A percentile compares a stretch with the other conserved stretches of the same genome.
These are phyloP conservation scores for Caenorhabditis sp. DNA, from an alignment of 2,888 invertebrate species.

Conservation along the genomic window DNA sequence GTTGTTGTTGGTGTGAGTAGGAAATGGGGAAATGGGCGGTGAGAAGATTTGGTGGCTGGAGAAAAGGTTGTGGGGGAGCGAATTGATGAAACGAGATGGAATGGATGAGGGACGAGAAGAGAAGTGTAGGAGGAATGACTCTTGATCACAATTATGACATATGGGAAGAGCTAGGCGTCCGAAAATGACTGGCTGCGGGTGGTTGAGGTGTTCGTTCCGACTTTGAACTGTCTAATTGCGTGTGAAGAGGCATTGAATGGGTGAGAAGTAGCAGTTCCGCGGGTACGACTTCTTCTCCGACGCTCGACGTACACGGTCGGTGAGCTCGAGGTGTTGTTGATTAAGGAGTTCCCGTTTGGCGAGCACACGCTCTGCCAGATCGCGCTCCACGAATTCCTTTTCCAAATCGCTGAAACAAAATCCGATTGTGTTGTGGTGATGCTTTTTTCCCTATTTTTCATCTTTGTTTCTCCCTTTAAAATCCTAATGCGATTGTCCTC, in stretches of 20 bases:
- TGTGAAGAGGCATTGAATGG: constrained; percentile 78
- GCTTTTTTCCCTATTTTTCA: constrained; percentile 1
- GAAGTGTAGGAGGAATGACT: constrained; percentile 45
- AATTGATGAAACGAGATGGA: constrained; percentile 12
- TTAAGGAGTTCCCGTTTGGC: constrained; percentile 50
- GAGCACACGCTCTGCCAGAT: constrained; percentile 65
- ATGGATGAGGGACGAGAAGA: constrained; percentile 15
- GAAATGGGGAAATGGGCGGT: constrained; percentile 1
- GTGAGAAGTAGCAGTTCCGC: constrained; percentile 79
- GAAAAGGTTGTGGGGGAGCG: background rate
- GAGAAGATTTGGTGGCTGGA: background rate
- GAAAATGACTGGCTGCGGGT: too few relatives aligned
- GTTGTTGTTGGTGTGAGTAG: constrained; percentile 6
- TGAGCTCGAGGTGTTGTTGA: constrained; percentile 33
- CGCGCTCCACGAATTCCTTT: constrained; percentile 70
- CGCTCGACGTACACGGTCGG: constrained; percentile 72
- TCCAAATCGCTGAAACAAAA: constrained; percentile 69
- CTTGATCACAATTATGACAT: constrained; percentile 65
- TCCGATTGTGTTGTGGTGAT: background rate
- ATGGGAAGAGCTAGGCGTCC: constrained; percentile 17
- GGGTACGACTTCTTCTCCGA: constrained; percentile 79
- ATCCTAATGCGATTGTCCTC: constrained; percentile 18
- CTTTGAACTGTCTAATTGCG: constrained; percentile 42
- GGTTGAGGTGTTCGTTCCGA: background rate
- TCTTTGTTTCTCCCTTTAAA: too few relatives aligned